These are phyloP conservation scores for Vulpes lagopus DNA, from an alignment of 2,113 vertebrate species.

Conservation along the genomic window DNA sequence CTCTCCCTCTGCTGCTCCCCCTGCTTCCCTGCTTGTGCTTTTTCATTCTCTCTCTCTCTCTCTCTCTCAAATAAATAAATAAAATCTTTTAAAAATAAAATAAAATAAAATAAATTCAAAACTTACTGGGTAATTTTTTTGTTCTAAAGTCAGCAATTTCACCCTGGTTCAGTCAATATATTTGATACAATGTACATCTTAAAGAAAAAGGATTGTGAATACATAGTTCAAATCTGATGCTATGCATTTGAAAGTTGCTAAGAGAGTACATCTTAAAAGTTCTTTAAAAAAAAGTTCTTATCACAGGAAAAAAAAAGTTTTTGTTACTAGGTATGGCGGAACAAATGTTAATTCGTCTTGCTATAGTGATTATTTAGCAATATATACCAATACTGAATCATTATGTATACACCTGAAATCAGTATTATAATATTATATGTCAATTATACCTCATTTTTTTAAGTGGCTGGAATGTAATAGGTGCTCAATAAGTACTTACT, in stretches of 20 bases:
- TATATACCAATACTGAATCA: not conserved
- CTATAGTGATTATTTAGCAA: not conserved
- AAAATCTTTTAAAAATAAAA: not conserved
- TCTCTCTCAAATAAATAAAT: not conserved
- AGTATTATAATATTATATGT: not conserved
- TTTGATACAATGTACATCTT: not conserved
- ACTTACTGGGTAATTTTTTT: not conserved
- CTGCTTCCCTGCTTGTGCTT: not conserved
- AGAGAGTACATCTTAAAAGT: not conserved
- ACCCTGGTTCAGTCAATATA: not conserved
- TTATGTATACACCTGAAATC: not conserved
- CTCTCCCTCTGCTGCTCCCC: not conserved
- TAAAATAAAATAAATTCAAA: not conserved
- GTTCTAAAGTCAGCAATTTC: not conserved
- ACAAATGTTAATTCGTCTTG: not conserved
- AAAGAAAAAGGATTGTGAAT: constrained; percentile 31
- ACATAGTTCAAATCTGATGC: not conserved
- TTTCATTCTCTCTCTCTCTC: not conserved
- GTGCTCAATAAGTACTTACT: not conserved
- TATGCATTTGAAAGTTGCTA: not conserved
- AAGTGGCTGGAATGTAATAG: not conserved
- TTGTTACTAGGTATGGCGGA: not conserved
- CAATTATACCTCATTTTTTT: not conserved
- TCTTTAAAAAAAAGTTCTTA: not conserved
- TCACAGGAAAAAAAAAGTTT: not conserved